These are phyloP conservation scores for Pantherophis alleghaniensis DNA, from an alignment of 2,797 vertebrate genomes.

Conservation along the genomic window DNA sequence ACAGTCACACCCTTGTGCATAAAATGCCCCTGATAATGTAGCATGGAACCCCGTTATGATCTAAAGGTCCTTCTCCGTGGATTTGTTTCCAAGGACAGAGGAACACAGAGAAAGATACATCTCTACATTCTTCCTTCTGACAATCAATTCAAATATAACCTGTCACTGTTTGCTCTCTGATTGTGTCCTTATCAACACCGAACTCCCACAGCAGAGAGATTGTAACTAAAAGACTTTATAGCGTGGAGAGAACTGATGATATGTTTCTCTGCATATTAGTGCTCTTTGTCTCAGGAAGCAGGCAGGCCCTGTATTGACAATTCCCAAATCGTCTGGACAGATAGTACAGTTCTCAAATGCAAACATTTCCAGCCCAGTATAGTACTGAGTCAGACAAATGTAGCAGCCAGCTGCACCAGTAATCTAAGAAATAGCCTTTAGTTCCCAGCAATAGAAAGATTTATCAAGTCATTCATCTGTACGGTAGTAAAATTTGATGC, in stretches of 20 bases:
- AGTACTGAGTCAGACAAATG: background rate
- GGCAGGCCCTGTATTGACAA: background rate
- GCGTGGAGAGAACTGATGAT: background rate
- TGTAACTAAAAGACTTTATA: background rate
- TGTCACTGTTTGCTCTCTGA: background rate
- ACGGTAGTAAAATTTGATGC: background rate
- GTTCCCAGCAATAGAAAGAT: background rate
- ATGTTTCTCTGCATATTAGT: background rate
- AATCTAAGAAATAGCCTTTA: background rate
- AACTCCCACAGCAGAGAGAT: background rate
- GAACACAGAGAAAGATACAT: background rate
- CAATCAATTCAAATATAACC: background rate
- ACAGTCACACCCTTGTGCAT: background rate
- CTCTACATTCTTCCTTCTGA: background rate
- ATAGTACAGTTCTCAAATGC: background rate
- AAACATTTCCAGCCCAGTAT: background rate
- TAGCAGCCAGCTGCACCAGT: background rate
- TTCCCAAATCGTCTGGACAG: background rate
- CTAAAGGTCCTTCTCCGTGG: background rate
- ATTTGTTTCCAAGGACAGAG: background rate
- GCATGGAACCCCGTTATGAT: background rate
- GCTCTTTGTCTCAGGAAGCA: background rate
- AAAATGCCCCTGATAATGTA: background rate
- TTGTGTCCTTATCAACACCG: background rate
- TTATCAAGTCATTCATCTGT: background rate